These are phyloP conservation scores for Clinocottus analis DNA, from an alignment of 2,113 vertebrate species.

Conservation along the genomic window DNA sequence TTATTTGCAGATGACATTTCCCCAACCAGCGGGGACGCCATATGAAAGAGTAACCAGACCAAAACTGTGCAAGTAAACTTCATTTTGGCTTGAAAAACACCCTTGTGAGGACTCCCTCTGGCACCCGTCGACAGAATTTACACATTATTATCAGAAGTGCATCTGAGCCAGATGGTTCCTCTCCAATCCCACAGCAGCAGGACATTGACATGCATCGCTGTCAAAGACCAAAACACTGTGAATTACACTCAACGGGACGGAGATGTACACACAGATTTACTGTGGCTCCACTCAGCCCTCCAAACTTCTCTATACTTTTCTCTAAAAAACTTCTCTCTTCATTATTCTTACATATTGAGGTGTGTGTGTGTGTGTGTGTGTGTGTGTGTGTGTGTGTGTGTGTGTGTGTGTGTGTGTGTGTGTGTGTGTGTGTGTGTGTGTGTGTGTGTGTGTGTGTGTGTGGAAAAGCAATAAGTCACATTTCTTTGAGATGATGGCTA, in stretches of 20 bases:
- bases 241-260: constrained; percentile 45
- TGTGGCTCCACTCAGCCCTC: constrained; percentile 41
- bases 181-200: constrained; percentile 59
- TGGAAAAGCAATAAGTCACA: constrained; percentile 39
- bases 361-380: constrained; percentile 15
- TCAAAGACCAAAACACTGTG: constrained; percentile 60
- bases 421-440: too few species aligned
- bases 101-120: constrained; percentile 45
- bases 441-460: too few species aligned
- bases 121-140: constrained; percentile 58
- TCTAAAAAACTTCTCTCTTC: constrained; percentile 44
- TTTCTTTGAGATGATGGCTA: constrained; percentile 18
- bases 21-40: neutral
- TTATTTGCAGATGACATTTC: constrained; percentile 6
- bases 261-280: constrained; percentile 38
- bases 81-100: constrained; percentile 46
- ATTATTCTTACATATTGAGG: constrained; percentile 41
- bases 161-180: constrained; percentile 66
- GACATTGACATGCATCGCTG: constrained; percentile 63
- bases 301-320: constrained; percentile 41
- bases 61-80: constrained; percentile 34
- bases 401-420: too few species aligned
- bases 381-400: too few species aligned
- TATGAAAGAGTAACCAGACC: constrained; percentile 35
- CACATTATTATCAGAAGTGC: constrained; percentile 61